phyloP scores from a whole-genome alignment of 2,113 vertebrate species.

The Ammodytes dubius region DNA sequence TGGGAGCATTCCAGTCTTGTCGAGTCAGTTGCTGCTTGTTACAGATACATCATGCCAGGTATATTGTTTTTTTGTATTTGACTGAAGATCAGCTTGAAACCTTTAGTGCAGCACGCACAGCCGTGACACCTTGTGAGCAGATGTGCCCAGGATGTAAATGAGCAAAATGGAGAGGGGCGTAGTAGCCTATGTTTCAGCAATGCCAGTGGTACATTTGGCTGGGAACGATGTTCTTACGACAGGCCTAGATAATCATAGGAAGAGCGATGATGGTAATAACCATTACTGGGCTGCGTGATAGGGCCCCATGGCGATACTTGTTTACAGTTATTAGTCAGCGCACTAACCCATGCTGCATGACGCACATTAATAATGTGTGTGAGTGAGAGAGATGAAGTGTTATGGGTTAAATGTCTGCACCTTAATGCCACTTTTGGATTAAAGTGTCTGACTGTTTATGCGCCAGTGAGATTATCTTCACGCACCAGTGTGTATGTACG shows the following conservation, averaged over 20 bases:
- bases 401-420: slow-evolving; percentile 45
- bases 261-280: slow-evolving; percentile 79
- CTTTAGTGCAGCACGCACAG: slow-evolving; percentile 14
- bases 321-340: slow-evolving; percentile 78
- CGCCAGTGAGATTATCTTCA: slow-evolving; percentile 31
- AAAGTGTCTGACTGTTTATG: slow-evolving; percentile 30
- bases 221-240: slow-evolving; percentile 45
- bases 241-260: slow-evolving; percentile 68
- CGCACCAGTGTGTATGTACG: background rate
- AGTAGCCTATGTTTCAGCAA: background rate
- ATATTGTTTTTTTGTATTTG: slow-evolving; percentile 24
- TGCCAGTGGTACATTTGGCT: slow-evolving; percentile 38
- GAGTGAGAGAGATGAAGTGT: slow-evolving; percentile 22
- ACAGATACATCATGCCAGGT: slow-evolving; percentile 32
- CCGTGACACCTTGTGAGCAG: slow-evolving; percentile 53
- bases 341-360: slow-evolving; percentile 44
- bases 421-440: slow-evolving; percentile 36
- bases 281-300: slow-evolving; percentile 71
- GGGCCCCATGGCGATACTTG: slow-evolving; percentile 73
- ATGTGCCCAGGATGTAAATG: slow-evolving; percentile 57
- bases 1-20: slow-evolving; percentile 36
- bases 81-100: slow-evolving; percentile 42
- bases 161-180: slow-evolving; percentile 19
- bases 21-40: slow-evolving; percentile 38
- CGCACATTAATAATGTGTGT: slow-evolving; percentile 55